These are phyloP conservation scores for Botrylloides violaceus DNA, from an alignment of 23 tunicate species.

Conservation along the genomic window DNA sequence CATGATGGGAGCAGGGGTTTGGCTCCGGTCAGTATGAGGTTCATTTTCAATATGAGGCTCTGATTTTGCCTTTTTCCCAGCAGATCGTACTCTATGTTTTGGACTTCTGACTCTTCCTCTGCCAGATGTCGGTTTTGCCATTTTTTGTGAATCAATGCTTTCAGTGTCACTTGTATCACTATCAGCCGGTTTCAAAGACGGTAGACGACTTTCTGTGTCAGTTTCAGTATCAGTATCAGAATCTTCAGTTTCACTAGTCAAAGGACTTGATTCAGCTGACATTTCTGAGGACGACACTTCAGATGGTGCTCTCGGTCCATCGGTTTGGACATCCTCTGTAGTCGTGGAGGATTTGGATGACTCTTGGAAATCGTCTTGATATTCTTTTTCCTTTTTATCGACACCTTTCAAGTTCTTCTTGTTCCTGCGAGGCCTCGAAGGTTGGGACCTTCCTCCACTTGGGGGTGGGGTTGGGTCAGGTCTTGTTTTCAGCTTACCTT, in stretches of 20 bases:
- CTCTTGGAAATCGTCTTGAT: neutral
- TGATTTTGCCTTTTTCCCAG: neutral
- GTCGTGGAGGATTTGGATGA: neutral
- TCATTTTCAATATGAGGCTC: neutral
- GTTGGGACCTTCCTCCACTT: slow-evolving; percentile 7
- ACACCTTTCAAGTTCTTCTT: slow-evolving; percentile 4
- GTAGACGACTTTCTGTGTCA: slow-evolving; percentile 8
- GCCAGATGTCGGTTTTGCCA: neutral
- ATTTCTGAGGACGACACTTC: slow-evolving; percentile 4
- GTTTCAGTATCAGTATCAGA: neutral
- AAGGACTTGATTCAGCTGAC: neutral
- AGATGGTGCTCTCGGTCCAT: slow-evolving; percentile 8
- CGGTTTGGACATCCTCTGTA: slow-evolving; percentile 16
- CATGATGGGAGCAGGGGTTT: slow-evolving; percentile 6
- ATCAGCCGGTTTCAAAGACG: slow-evolving; percentile 10
- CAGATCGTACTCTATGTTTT: neutral
- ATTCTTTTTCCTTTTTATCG: neutral
- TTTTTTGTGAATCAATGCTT: neutral
- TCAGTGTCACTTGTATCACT: neutral
- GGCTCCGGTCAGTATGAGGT: neutral
- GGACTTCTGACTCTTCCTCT: neutral
- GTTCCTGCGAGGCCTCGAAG: neutral
- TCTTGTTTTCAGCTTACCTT: slow-evolving; percentile 34
- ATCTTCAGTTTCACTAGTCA: slow-evolving; percentile 16
- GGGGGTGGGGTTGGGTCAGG: slow-evolving; percentile 26